These are phyloP conservation scores for Mycteria americana DNA, from an alignment of 2,797 vertebrate genomes.

Conservation along the genomic window DNA sequence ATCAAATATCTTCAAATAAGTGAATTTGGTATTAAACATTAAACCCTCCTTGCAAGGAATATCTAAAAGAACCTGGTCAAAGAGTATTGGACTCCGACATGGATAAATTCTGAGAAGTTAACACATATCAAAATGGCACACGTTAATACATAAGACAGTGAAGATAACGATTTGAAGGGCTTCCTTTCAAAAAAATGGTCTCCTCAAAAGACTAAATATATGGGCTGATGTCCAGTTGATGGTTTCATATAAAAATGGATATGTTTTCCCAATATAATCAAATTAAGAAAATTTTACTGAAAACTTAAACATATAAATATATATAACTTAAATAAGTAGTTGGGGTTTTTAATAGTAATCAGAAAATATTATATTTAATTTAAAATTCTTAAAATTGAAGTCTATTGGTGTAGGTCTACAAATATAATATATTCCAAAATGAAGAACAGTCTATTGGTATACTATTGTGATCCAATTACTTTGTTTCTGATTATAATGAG, in stretches of 20 bases:
- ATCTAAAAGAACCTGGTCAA: background rate
- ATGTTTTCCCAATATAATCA: background rate
- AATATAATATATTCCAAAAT: background rate
- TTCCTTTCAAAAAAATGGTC: background rate
- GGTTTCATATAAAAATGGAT: background rate
- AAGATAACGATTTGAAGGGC: background rate
- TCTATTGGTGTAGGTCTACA: background rate
- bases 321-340: background rate
- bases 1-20: background rate
- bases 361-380: background rate
- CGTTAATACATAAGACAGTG: background rate
- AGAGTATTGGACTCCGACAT: background rate
- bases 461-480: background rate
- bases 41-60: background rate
- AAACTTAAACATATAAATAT: background rate
- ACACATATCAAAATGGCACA: background rate
- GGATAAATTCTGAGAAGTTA: background rate
- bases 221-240: background rate
- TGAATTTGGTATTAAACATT: background rate
- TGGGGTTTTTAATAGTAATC: background rate
- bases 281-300: background rate
- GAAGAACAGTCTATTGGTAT: background rate
- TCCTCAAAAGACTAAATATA: background rate
- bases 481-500: background rate
- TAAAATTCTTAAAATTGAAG: background rate